Conservation (phyloP, 2,888 invertebrate genomes). For the Thereva unica region DNA sequence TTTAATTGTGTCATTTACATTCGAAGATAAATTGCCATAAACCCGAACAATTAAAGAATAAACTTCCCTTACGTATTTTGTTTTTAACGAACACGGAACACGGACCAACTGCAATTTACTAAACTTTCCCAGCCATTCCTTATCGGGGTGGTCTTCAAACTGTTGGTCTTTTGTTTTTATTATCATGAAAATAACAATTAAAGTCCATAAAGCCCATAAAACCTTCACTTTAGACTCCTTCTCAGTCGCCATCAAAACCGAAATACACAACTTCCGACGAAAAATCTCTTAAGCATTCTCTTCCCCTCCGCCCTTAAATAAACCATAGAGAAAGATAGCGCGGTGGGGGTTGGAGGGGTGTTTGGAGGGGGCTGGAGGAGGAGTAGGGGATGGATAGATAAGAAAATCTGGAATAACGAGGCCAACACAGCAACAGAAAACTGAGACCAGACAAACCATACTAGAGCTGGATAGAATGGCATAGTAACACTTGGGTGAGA, state of each 20-base stretch:
- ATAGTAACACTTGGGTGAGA: slow-evolving; percentile 22
- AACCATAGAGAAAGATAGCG: too few species aligned
- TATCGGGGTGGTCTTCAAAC: slow-evolving; percentile 1
- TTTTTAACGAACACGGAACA: too few species aligned
- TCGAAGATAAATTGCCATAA: too few species aligned
- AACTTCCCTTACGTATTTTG: too few species aligned
- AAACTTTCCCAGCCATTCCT: slow-evolving; percentile 5
- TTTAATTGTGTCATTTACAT: too few species aligned
- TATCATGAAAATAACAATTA: slow-evolving; percentile 39
- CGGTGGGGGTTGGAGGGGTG: too few species aligned
- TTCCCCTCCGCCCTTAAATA: too few species aligned
- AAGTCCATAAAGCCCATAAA: slow-evolving; percentile 37
- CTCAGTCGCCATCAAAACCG: slow-evolving; percentile 29
- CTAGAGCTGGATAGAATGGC: slow-evolving; percentile 12
- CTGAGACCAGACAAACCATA: slow-evolving; percentile 20
- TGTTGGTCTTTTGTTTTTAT: slow-evolving; percentile 34
- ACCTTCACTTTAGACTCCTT: slow-evolving; percentile 26
- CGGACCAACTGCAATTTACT: not conserved
- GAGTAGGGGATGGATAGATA: slow-evolving; percentile 24
- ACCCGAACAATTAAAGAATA: too few species aligned
- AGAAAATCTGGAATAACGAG: slow-evolving; percentile 39
- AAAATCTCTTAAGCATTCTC: slow-evolving; percentile 36
- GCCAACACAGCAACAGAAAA: slow-evolving; percentile 22
- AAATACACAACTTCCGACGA: slow-evolving; percentile 39
- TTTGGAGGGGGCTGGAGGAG: too few species aligned